phyloP scores from a whole-genome alignment of 2,797 vertebrate species.

The Gymnocypris eckloni region DNA sequence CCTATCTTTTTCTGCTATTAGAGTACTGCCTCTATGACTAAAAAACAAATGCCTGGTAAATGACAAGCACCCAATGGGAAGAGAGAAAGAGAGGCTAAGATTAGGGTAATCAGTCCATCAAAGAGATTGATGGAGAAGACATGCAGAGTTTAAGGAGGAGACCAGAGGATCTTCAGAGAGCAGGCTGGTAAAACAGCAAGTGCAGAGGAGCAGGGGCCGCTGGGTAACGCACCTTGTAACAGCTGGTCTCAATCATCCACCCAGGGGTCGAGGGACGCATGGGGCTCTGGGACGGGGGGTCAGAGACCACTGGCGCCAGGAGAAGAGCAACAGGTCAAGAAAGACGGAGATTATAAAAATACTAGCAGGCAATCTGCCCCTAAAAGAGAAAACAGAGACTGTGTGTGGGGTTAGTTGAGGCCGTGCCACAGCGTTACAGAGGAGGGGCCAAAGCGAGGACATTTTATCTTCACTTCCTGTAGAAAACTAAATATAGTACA shows the following conservation, averaged over 20 bases:
- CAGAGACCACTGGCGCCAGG: slow-evolving; percentile 83
- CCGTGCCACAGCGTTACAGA: no score
- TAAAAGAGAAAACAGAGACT: no score
- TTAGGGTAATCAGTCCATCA: slow-evolving; percentile 66
- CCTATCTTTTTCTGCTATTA: slow-evolving; percentile 7
- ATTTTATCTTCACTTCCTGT: no score
- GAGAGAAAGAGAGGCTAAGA: slow-evolving; percentile 31
- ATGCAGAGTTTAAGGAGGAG: slow-evolving; percentile 42
- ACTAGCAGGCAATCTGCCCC: no score
- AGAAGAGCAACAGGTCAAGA: slow-evolving; percentile 57
- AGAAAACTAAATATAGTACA: no score
- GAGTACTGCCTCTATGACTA: background rate
- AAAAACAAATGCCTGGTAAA: background rate
- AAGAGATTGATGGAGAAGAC: slow-evolving; percentile 65
- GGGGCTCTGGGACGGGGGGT: slow-evolving; percentile 54
- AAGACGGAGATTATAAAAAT: no score
- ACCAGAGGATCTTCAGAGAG: slow-evolving; percentile 52
- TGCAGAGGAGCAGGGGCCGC: slow-evolving; percentile 70
- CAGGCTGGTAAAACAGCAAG: slow-evolving; percentile 75
- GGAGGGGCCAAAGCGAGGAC: no score
- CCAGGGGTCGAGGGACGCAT: slow-evolving; percentile 70
- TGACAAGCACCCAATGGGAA: background rate
- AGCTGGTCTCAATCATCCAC: slow-evolving; percentile 84
- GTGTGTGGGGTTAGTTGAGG: no score
- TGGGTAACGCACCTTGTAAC: slow-evolving; percentile 83